phyloP scores from a whole-genome alignment of 2,797 vertebrate species.

The Psittacula echo region DNA sequence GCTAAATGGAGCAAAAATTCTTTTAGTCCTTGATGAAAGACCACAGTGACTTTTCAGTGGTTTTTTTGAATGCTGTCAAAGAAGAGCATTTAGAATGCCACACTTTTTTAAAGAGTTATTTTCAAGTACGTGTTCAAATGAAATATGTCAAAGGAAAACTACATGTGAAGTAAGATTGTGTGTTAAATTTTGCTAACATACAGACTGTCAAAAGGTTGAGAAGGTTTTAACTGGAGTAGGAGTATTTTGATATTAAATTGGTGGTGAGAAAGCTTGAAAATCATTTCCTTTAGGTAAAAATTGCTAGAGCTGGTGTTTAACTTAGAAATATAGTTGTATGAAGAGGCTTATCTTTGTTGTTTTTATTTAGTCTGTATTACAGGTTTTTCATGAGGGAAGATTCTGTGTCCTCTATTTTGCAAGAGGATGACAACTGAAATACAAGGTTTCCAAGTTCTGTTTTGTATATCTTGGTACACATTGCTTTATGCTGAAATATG shows the following conservation, averaged over 20 bases:
- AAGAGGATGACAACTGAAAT: not conserved
- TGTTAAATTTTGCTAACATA: not conserved
- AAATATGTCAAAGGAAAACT: not conserved
- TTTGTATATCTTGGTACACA: not conserved
- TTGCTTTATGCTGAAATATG: not conserved
- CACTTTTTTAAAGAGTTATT: not conserved
- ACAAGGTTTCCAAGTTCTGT: not conserved
- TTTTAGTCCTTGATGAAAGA: not conserved
- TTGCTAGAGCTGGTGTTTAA: not conserved
- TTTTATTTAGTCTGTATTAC: not conserved
- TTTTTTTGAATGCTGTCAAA: not conserved
- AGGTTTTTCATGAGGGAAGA: not conserved
- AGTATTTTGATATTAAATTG: not conserved
- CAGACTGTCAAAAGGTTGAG: not conserved
- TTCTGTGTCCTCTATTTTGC: not conserved
- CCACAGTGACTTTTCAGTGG: not conserved
- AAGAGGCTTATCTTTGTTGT: not conserved
- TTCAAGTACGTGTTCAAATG: not conserved
- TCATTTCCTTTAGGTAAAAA: not conserved
- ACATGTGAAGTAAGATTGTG: not conserved
- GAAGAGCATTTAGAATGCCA: not conserved
- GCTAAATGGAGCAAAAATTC: not conserved
- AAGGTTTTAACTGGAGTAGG: not conserved
- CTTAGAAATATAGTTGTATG: not conserved
- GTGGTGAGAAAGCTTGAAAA: not conserved